These are phyloP conservation scores for Hippocampus zosterae DNA, from an alignment of 2,113 vertebrate genomes.

Conservation along the genomic window DNA sequence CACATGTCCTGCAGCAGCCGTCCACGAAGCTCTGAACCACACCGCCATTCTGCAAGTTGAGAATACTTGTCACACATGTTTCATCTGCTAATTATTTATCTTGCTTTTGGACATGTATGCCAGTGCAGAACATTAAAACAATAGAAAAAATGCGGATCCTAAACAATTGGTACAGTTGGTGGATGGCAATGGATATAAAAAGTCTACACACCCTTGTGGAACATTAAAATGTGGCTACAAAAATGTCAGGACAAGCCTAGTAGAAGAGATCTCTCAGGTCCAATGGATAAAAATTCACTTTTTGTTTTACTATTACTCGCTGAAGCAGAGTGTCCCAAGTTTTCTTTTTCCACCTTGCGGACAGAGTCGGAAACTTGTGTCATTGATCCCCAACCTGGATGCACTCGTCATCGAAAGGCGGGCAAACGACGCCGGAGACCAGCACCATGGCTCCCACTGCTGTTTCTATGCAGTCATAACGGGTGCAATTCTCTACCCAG, in stretches of 20 bases:
- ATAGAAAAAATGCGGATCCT: no score
- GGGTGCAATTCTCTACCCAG: slow-evolving; percentile 92
- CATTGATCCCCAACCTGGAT: slow-evolving; percentile 81
- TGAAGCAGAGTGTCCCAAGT: neutral
- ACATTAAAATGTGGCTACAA: no score
- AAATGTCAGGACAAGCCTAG: no score
- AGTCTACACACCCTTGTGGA: no score
- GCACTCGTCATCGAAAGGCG: slow-evolving; percentile 94
- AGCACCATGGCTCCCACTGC: slow-evolving; percentile 77
- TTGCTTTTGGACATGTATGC: neutral
- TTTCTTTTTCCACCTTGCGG: neutral
- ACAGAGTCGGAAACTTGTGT: neutral
- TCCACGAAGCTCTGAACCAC: slow-evolving; percentile 86
- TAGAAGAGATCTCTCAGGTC: neutral
- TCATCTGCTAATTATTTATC: neutral
- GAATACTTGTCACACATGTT: neutral
- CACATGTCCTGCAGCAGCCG: slow-evolving; percentile 98
- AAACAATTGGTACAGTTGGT: no score
- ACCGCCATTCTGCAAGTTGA: slow-evolving; percentile 85
- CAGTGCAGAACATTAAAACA: neutral
- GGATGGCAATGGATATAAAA: no score
- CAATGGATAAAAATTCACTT: neutral
- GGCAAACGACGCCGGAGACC: slow-evolving; percentile 87
- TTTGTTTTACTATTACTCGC: neutral
- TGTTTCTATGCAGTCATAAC: slow-evolving; percentile 86